These are phyloP conservation scores for Pachypanchax playfairii DNA, from an alignment of 2,113 vertebrate species.

Conservation along the genomic window DNA sequence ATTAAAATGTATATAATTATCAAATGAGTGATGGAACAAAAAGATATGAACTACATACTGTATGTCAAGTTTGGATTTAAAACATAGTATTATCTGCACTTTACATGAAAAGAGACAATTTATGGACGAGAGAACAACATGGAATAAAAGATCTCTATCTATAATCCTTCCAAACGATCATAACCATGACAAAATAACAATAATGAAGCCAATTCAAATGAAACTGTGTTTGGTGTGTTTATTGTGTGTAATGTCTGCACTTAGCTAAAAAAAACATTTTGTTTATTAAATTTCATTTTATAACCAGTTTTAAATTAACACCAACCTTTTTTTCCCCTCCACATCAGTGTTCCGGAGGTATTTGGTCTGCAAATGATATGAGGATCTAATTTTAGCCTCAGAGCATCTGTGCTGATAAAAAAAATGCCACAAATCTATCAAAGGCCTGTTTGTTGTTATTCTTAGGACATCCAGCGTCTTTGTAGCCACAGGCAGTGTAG, in stretches of 20 bases:
- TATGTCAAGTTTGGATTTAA: conserved; percentile 72
- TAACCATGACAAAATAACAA: conserved; percentile 73
- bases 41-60: conserved; percentile 68
- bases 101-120: conserved; percentile 81
- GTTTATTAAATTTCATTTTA: not conserved
- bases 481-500: conserved; percentile 55
- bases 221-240: conserved; percentile 63
- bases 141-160: conserved; percentile 60
- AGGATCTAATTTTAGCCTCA: conserved; percentile 61
- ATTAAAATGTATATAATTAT: conserved; percentile 71
- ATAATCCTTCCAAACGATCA: conserved; percentile 75
- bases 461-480: conserved; percentile 59
- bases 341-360: conserved; percentile 32
- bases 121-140: conserved; percentile 60
- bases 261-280: not conserved
- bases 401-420: conserved; percentile 41
- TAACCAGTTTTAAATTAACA: not conserved
- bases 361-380: conserved; percentile 43
- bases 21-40: conserved; percentile 36
- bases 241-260: conserved; percentile 40
- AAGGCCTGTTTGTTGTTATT: conserved; percentile 72
- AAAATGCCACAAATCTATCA: conserved; percentile 63
- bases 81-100: conserved; percentile 79
- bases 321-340: not conserved
- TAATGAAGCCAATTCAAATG: conserved; percentile 76